Evolutionary conservation across 2,888 invertebrate genomes (phyloP).

Genomic region (Aspidiotus rigidus): DNA sequence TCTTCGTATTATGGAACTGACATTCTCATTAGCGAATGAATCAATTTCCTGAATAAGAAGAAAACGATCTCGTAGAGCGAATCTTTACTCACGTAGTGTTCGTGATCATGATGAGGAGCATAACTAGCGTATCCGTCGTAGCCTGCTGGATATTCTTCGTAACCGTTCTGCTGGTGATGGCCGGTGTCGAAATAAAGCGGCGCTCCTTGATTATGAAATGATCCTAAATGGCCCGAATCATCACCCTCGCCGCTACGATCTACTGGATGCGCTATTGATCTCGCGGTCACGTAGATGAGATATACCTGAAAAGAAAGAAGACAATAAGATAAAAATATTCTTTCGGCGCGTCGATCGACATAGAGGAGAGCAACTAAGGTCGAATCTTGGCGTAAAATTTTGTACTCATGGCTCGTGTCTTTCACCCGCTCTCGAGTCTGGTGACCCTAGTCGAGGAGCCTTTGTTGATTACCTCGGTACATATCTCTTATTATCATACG

Average conservation of each 20-base stretch:
- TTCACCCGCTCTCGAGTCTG: too few relatives aligned
- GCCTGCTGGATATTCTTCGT: conserved; percentile 20
- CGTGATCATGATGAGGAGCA: conserved; percentile 40
- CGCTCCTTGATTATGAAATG: conserved; percentile 16
- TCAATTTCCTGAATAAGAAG: neutral
- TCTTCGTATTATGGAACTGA: too few relatives aligned
- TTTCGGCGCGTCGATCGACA: too few relatives aligned
- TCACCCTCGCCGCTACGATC: conserved; percentile 16
- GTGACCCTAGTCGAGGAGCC: too few relatives aligned
- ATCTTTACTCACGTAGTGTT: conserved; percentile 39
- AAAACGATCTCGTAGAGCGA: neutral
- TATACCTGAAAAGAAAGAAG: conserved; percentile 18
- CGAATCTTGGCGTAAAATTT: too few relatives aligned
- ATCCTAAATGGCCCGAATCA: conserved; percentile 22
- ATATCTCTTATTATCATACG: too few relatives aligned
- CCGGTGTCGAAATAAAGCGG: conserved; percentile 27
- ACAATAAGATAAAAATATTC: too few relatives aligned
- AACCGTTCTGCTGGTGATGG: conserved; percentile 10
- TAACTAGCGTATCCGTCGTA: conserved; percentile 36
- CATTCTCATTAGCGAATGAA: too few relatives aligned
- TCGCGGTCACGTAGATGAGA: conserved; percentile 15
- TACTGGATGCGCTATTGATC: conserved; percentile 17
- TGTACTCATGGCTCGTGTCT: too few relatives aligned
- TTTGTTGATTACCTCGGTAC: too few relatives aligned
- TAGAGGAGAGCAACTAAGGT: too few relatives aligned